These are phyloP conservation scores for Drosophila formosana DNA, from an alignment of 2,888 invertebrate genomes.

Conservation along the genomic window DNA sequence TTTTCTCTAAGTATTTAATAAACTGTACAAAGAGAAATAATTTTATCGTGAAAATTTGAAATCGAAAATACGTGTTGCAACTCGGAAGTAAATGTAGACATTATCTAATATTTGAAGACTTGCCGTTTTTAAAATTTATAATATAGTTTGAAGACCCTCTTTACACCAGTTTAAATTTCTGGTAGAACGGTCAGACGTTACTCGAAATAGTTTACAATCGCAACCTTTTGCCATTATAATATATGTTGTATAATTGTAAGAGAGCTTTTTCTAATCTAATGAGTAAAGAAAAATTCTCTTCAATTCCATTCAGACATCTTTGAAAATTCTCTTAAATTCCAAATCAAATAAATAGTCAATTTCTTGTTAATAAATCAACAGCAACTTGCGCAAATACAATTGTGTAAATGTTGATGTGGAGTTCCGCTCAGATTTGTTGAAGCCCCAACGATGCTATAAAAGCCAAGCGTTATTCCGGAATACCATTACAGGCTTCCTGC, in stretches of 20 bases:
- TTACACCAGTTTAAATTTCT: no score
- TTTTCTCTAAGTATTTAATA: no score
- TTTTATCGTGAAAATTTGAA: no score
- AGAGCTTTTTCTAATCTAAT: neutral
- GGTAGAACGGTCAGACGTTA: no score
- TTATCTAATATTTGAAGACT: no score
- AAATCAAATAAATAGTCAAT: constrained; percentile 1
- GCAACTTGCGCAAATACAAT: constrained; percentile 48
- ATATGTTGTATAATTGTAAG: neutral
- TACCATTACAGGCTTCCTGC: constrained; percentile 14
- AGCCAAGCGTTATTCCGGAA: constrained; percentile 18
- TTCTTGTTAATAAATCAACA: constrained; percentile 18
- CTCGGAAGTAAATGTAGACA: no score
- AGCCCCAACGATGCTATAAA: constrained; percentile 46
- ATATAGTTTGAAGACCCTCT: no score
- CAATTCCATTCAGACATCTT: neutral
- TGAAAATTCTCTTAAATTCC: constrained; percentile 7
- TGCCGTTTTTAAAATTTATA: no score
- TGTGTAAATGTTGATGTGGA: constrained; percentile 58
- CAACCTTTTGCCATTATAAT: no score
- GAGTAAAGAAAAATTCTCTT: neutral
- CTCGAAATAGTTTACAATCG: no score
- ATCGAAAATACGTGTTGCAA: no score
- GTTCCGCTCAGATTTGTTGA: constrained; percentile 52
- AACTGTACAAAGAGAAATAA: no score